Evolutionary conservation across 2,888 invertebrate species (phyloP).

Genomic region (Amiota mariae): DNA sequence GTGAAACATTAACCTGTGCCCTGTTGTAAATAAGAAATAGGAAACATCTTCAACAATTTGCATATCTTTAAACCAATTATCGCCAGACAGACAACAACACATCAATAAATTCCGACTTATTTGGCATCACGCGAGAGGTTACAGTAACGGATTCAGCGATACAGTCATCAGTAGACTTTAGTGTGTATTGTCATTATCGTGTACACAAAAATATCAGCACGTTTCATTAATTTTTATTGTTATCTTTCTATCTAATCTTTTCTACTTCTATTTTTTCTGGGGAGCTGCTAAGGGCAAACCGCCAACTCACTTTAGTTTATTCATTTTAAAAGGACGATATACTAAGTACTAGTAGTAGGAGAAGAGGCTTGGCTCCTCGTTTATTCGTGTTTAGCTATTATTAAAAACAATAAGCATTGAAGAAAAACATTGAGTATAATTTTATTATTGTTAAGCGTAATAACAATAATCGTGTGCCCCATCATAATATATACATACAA

Average conservation of each 20-base stretch:
- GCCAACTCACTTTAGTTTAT: too few species aligned
- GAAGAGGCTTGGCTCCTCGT: background rate
- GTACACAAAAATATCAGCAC: constrained; percentile 20
- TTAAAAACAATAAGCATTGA: constrained; percentile 29
- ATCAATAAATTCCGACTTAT: too few species aligned
- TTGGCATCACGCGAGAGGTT: too few species aligned
- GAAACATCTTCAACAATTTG: too few species aligned
- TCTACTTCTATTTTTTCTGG: background rate
- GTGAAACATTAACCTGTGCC: too few species aligned
- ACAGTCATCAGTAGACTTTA: background rate
- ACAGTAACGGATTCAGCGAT: too few species aligned
- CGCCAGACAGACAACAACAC: too few species aligned
- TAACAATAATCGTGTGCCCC: constrained; percentile 13
- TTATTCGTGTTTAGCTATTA: constrained; percentile 15
- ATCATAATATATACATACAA: too few species aligned
- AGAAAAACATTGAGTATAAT: constrained; percentile 23
- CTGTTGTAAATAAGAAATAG: too few species aligned
- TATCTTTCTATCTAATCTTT: background rate
- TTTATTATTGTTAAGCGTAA: constrained; percentile 26
- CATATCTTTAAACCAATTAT: too few species aligned
- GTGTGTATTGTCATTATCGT: background rate
- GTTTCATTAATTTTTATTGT: constrained; percentile 22
- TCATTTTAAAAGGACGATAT: too few species aligned
- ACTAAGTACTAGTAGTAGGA: too few species aligned
- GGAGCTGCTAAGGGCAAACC: background rate